Evolutionary conservation across 1,140 invertebrate genomes (phyloP).

Genomic region (Sminthurinus signatus): DNA sequence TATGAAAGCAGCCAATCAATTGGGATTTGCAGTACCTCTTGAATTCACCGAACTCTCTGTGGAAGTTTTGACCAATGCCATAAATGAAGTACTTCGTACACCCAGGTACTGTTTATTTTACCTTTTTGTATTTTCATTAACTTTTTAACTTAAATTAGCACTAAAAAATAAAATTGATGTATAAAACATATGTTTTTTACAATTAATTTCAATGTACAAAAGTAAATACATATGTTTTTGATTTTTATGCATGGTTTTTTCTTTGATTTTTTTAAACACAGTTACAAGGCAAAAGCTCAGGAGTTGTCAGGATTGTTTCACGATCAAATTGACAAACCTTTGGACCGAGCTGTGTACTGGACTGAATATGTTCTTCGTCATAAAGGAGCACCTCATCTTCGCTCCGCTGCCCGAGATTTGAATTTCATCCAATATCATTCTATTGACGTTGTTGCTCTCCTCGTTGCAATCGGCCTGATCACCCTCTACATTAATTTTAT

Average conservation of each 20-base stretch:
- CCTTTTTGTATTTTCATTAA: background rate
- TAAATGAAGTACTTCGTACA: constrained; percentile 22
- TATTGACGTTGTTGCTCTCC: constrained; percentile 49
- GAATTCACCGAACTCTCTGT: constrained; percentile 18
- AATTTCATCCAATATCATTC: too few relatives aligned
- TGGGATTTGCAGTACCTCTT: constrained; percentile 35
- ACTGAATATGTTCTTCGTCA: constrained; percentile 61
- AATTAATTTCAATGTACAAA: background rate
- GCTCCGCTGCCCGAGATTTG: constrained; percentile 47
- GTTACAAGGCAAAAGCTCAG: constrained; percentile 48
- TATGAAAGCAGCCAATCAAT: constrained; percentile 37
- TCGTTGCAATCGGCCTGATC: background rate
- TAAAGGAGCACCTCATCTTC: constrained; percentile 51
- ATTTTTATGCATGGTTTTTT: constrained; percentile 1
- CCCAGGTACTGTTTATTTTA: constrained; percentile 3
- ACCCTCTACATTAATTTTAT: background rate
- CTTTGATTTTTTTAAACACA: constrained; percentile 36
- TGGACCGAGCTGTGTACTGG: constrained; percentile 63
- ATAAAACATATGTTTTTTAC: too few relatives aligned
- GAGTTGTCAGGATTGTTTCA: constrained; percentile 54
- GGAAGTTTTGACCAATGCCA: constrained; percentile 14
- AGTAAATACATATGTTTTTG: background rate
- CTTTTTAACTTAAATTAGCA: background rate
- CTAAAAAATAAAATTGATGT: background rate
- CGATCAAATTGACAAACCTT: constrained; percentile 55